Base-by-base conservation (phyloP, 1,140 invertebrate species). In the Hyles euphorbiae region DNA sequence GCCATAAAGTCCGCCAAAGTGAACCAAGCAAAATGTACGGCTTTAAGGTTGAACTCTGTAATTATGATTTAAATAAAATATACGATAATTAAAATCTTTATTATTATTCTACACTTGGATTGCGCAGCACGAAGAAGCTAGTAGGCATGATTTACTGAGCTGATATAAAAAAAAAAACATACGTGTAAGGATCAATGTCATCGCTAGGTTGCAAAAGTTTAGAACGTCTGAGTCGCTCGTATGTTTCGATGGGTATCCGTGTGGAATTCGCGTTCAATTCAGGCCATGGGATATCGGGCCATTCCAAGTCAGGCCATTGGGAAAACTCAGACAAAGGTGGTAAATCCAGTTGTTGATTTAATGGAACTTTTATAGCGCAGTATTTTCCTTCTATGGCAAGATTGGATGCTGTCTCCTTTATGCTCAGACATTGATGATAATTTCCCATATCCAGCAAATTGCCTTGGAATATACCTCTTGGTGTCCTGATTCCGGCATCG, bases 331-430 rank as follows among this genome's bases (percentile, higher is more conserved):
- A 2, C 5, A 40, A 40, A 40, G 36, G 8, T 8, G 36, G 36
- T 2, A 40, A 40, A 54, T 1, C 58, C 40, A 10, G 63, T 3
- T 5, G 50, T 48, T 62, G 63, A n/a, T 68, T 9, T 1, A 64
- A 46, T 12, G 72, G 70, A n/a, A 74, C 33, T 34, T 53, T 53
- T 11, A 76, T 60, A 11, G 53, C 40, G 12, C 76, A 83, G 43
- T 76, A 85, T 70, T 85, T 85, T 10, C 82, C 82, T 72, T 77
- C 61, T 3, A 85, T 74, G 2, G 48, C 48, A n/a, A 60, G 68
- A 22, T 63, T 51, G n/a, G 63, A 43, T 52, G 55, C 44, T 12
- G 56, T 7, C 53, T 72, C 33, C 2, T 58, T 58, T 44, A 82
- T 78, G 0, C 45, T 58, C 8, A 85, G 60, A 56, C 82, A 85